Conservation (phyloP, 64 coral and sea anemone species). For the Exaiptasia diaphana region DNA sequence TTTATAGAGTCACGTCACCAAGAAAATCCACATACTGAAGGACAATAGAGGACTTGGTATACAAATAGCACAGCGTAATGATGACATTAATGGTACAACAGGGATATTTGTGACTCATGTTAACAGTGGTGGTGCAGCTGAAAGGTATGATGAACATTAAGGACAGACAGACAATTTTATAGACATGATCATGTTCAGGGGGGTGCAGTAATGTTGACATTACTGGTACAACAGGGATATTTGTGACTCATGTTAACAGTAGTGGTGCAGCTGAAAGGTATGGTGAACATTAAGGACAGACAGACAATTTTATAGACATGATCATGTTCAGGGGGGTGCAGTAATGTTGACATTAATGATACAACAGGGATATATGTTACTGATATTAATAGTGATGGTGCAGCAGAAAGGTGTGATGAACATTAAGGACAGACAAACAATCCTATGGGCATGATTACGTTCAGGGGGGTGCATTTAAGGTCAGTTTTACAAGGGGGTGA, state of each 20-base stretch:
- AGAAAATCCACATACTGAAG: slow-evolving; percentile 92
- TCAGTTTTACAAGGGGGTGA: too few species aligned
- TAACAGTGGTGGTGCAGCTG: slow-evolving; percentile 67
- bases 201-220: too few species aligned
- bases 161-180: too few species aligned
- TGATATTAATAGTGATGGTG: slow-evolving; percentile 62
- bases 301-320: too few species aligned
- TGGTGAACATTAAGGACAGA: too few species aligned
- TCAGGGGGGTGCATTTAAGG: too few species aligned
- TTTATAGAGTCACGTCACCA: slow-evolving; percentile 41
- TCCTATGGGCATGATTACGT: too few species aligned
- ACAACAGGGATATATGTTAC: slow-evolving; percentile 66
- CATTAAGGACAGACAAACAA: too few species aligned
- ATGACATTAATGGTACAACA: slow-evolving; percentile 42
- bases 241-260: slow-evolving; percentile 60
- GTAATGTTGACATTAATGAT: too few species aligned
- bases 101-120: slow-evolving; percentile 76
- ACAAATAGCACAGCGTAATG: slow-evolving; percentile 61
- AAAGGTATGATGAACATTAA: slow-evolving; percentile 59
- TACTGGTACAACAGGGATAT: slow-evolving; percentile 58
- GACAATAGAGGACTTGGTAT: slow-evolving; percentile 82
- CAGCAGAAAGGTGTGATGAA: slow-evolving; percentile 66
- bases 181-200: too few species aligned
- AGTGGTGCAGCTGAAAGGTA: slow-evolving; percentile 86
- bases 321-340: too few species aligned